Conservation (phyloP, 1,140 invertebrate species). For the Hesperophylax magnus region DNA sequence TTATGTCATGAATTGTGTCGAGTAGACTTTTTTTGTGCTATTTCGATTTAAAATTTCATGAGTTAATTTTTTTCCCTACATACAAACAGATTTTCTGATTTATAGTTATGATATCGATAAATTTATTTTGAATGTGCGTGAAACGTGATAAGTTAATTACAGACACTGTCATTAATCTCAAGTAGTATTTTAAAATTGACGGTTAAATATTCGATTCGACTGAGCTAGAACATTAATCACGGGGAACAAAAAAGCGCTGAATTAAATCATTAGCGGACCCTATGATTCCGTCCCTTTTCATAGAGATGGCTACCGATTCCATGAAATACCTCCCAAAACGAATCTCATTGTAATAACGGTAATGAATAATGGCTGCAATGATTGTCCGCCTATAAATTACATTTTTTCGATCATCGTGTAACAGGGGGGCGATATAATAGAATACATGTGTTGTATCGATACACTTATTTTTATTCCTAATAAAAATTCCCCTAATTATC, state of each 20-base stretch:
- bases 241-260: slow-evolving; percentile 7
- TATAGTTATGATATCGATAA: too few relatives aligned
- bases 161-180: too few relatives aligned
- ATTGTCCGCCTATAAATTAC: slow-evolving; percentile 17
- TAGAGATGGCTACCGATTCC: slow-evolving; percentile 10
- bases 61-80: too few relatives aligned
- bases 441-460: neutral
- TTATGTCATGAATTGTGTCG: too few relatives aligned
- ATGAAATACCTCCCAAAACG: slow-evolving; percentile 21
- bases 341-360: slow-evolving; percentile 11
- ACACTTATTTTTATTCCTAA: neutral
- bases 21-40: too few relatives aligned
- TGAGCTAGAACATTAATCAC: slow-evolving; percentile 7
- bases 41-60: too few relatives aligned
- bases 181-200: too few relatives aligned
- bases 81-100: too few relatives aligned
- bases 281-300: slow-evolving; percentile 2
- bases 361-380: slow-evolving; percentile 21
- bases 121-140: too few relatives aligned
- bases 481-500: neutral
- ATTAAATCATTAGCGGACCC: slow-evolving; percentile 4
- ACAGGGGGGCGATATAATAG: neutral
- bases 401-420: slow-evolving; percentile 20
- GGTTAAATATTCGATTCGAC: too few relatives aligned
- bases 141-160: too few relatives aligned